Evolutionary conservation across 2,797 vertebrate species (phyloP), one percentile per base, ranked within the genome.

Genomic region (Phrynocephalus vlangalii): DNA sequence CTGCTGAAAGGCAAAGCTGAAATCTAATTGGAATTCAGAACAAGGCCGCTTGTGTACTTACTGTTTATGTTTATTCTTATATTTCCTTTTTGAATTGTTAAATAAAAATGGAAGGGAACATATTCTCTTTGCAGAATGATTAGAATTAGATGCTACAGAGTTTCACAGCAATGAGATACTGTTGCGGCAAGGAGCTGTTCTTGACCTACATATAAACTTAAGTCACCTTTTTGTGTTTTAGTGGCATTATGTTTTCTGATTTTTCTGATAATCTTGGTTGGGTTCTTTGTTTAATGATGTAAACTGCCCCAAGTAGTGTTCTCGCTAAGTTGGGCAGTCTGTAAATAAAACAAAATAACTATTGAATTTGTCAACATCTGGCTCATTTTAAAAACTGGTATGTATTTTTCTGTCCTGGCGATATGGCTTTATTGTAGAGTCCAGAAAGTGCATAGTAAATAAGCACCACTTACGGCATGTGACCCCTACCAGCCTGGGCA

Each of bases 121-220:
- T 50, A 24, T 38, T 87, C 0, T 82, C 63, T 68, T 87, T 85
- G 78, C 86, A 85, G 67, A 90, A 22, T 84, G 84, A 88, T 88
- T 92, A 63, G 86, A 92, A 91, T 94, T 92, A 93, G 92, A 44
- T 44, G 38, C 38, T 44, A 44, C 93, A 91, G 87, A 89, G 91
- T 89, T 83, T 68, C 84, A 88, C 89, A 89, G 79, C 86, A 90
- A 81, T 91, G 81, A 88, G 33, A 8, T 70, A 91, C 89, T 82
- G 84, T 89, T 91, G 87, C 90, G 91, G 79, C 93, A 13, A 56
- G 52, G 52, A 94, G 89, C 91, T 93, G 82, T 84, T 92, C 81
- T 92, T 94, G 94, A 91, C 85, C 87, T 82, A 82, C 90, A 94
- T 87, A 93, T 80, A 94, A 92, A 93, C 93, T 89, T 95, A 56